Base-by-base conservation (phyloP, 2,113 vertebrate species). In the Eulemur rufifrons region DNA sequence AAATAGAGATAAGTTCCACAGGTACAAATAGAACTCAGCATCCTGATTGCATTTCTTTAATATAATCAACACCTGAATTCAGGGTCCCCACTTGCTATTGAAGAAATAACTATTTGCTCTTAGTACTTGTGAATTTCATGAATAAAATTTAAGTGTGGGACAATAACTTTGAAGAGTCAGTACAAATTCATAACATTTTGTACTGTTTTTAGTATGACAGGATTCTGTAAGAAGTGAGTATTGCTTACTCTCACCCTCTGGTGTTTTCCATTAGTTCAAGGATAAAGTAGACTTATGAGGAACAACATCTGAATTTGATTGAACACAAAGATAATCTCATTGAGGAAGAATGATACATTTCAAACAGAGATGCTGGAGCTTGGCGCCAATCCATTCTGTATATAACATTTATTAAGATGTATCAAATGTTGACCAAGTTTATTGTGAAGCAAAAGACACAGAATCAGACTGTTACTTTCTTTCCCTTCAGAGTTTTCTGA, bases 331-430 rank as follows among this genome's bases (percentile, higher is more conserved):
- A 91, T 94, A 96, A 95, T 95, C 42, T 97, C n/a, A 96, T 96
- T 97, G 92, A 92, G 14, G 59, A 91, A 92, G 76, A 97, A 92
- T 69, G 76, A 96, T 92, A 68, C 66, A 90, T 96, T 95, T 95
- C 81, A 97, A 95, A 85, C 47, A 88, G n/a, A 92, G 56, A 92
- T 86, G 10, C 39, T 52, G 52, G 42, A 93, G 5, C 15, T 96
- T 95, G 94, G 76, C 8, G 0, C 39, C 73, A 93, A 92, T 91
- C 89, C 74, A 94, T 89, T 87, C 80, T 73, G 29, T 95, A 96
- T 95, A 82, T 95, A 95, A 91, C 23, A 88, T 95, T 97, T 96
- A 97, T 96, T 95, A 97, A 97, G 90, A 92, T 86, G 12, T 95
- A 96, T 88, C 54, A 92, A 95, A 92, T 95, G 66, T 50, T 90